Evolutionary conservation across 2,888 invertebrate species (phyloP), one percentile per base, ranked within the genome.

Genomic region (Drosophila rubida): DNA sequence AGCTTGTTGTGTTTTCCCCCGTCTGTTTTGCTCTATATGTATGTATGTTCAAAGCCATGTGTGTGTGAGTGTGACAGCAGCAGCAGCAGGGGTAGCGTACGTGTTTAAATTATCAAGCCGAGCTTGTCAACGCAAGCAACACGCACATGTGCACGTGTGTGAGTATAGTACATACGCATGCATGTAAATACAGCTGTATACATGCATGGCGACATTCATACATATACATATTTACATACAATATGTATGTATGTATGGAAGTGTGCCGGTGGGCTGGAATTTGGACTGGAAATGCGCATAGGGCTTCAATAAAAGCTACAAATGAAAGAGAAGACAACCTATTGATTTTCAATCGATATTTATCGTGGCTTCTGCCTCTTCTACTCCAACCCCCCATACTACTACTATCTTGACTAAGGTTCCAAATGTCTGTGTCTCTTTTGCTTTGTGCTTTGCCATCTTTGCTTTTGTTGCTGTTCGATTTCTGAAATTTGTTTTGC

Each of bases 401-500:
- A 37, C 39, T 46, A 5, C 6, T 25, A 7, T 6, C 25, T 25
- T 25, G 65, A 49, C 65, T 53, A 60, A 46, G 64, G 59, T 65
- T 65, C 35, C 72, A 73, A 68, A 35, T 68, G 64, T 69, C 2
- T 19, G 19, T 19, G 73, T 67, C 60, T 72, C 7, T 62, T 53
- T 35, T 58, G 46, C 30, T 42, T 59, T 16, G 41, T 65, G 46
- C 59, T 61, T 42, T 53, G 58, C 59, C 45, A 55, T 53, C 41
- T 46, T 46, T 44, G 25, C 51, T 42, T 59, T 54, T 49, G n/a
- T 53, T 22, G 22, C 57, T 55, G 64, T 82, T 87, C 78, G 86
- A 88, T 82, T 80, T 76, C 75, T 82, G 67, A 78, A 87, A 74
- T 79, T 88, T 74, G 79, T 84, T 90, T 90, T 90, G 87, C 90